Evolutionary conservation across 53 echinoderm and acorn worm species (phyloP), one percentile per base, ranked within the genome.

Genomic region (Patiria pectinifera): DNA sequence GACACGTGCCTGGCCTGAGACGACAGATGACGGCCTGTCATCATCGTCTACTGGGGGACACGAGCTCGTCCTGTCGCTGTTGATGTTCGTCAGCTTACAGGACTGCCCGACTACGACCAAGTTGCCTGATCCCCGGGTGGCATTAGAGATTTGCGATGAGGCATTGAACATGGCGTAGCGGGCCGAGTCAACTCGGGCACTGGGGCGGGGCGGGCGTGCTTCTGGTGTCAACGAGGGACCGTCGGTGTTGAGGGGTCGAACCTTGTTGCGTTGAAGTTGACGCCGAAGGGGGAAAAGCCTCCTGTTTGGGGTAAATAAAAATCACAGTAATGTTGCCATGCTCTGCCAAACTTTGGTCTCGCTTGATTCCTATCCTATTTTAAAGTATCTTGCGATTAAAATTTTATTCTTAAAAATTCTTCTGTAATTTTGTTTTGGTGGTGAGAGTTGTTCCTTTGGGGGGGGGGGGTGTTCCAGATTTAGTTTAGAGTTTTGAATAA

Each of bases 261-360:
- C 24, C 74, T 74, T 74, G 24, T 74, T 74, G 74, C n/a, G 14
- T 19, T 63, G 69, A 71, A 25, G 85, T 21, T 59, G 71, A 85
- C 85, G 85, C 85, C 85, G 47, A 19, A 70, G 85, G 69, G 85
- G 79, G 46, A 78, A 46, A 15, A 78, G 79, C 35, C 79, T 85
- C 85, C 85, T 85, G 62, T 22, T 26, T 35, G 25, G 35, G 62
- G 63, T 5, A 53, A 46, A 21, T 45, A 8, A 46, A 78, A 8
- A 45, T 46, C 13, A 46, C 2, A 3, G 46, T 15, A 2, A 12
- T 15, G 21, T 78, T 46, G 79, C 14, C 19, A 35, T 35, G 35
- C 35, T 35, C 35, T 35, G 35, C 35, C 35, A 35, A 35, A 35
- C 35, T 35, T 35, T 35, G 1, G 35, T 35, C 35, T 35, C 1